Evolutionary conservation across 1,140 invertebrate genomes (phyloP).

Genomic region (Rhopalosiphum maidis): DNA sequence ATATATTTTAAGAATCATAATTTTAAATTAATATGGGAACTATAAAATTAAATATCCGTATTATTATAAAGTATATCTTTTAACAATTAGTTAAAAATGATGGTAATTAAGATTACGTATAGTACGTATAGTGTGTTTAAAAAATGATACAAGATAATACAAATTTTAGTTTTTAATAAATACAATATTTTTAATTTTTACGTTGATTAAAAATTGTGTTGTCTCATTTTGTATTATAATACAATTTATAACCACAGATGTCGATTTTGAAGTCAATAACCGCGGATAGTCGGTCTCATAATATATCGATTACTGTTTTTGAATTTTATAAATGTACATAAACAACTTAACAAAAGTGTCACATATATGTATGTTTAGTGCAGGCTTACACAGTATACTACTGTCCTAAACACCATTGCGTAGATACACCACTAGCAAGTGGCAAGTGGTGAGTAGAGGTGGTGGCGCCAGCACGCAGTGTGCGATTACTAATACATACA

Average conservation of each 20-base stretch:
- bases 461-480: background rate
- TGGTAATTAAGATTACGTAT: background rate
- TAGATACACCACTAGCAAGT: background rate
- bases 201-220: background rate
- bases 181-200: background rate
- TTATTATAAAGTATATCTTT: no score
- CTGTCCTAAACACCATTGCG: background rate
- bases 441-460: background rate
- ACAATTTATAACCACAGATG: background rate
- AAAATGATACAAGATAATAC: background rate
- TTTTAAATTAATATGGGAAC: background rate
- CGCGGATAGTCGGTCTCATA: background rate
- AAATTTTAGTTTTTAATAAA: background rate
- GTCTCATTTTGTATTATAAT: background rate
- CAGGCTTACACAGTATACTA: background rate
- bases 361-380: background rate
- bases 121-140: background rate
- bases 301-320: background rate
- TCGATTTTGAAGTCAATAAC: background rate
- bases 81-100: no score
- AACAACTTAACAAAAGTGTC: background rate
- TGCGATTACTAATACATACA: background rate
- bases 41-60: background rate
- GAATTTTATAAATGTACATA: background rate
- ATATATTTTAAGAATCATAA: background rate